Conservation (phyloP, 2,113 vertebrate species). For the Dipodomys spectabilis region DNA sequence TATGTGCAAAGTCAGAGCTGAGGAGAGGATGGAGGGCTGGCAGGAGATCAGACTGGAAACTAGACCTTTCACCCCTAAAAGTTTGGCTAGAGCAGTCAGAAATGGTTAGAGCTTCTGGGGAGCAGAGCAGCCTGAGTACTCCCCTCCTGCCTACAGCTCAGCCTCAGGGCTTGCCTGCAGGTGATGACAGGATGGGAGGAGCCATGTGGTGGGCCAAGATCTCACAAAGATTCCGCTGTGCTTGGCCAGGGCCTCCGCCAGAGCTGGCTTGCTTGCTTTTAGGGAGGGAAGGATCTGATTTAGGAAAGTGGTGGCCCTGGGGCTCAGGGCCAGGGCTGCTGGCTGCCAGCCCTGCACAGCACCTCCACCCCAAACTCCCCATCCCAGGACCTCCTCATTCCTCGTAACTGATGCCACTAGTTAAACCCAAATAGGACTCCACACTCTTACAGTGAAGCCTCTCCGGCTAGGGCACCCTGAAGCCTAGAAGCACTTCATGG, state of each 20-base stretch:
- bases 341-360: constrained; percentile 33
- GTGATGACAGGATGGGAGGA: neutral
- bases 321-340: constrained; percentile 44
- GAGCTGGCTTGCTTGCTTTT: neutral
- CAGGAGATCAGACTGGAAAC: neutral
- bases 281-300: constrained; percentile 43
- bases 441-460: neutral
- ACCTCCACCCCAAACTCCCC: neutral
- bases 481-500: neutral
- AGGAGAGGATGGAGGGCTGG: neutral
- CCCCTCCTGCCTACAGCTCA: neutral
- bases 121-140: neutral
- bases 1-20: neutral
- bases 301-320: constrained; percentile 37
- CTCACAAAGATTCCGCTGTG: constrained; percentile 58
- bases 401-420: neutral
- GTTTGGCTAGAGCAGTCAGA: neutral
- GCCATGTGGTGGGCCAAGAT: constrained; percentile 10
- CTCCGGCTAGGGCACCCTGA: neutral
- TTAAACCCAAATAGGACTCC: neutral
- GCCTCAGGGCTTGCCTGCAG: neutral
- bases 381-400: neutral
- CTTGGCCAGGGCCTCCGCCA: constrained; percentile 28
- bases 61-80: neutral
- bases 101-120: neutral